Percentiles rank a stretch among this genome's conserved stretches.
These are phyloP conservation scores for Heteromormyrus szaboi DNA, from an alignment of 2,797 vertebrate genomes.

Conservation along the genomic window DNA sequence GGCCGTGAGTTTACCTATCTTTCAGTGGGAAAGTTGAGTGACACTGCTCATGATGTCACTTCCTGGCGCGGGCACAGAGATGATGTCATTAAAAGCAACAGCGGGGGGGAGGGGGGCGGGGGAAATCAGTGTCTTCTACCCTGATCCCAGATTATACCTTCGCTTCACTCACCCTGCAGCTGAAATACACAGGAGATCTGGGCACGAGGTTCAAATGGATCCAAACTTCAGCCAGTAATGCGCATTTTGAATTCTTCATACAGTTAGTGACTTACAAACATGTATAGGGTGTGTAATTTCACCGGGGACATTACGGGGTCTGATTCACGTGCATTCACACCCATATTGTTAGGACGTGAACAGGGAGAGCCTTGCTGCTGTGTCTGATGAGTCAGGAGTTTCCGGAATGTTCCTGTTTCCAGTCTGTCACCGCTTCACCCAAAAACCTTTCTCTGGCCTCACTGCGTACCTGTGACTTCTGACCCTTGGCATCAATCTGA, in stretches of 20 bases:
- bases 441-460: not conserved
- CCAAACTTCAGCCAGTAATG: not conserved
- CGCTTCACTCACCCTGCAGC: not conserved
- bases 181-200: not conserved
- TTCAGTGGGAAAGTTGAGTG: conserved; percentile 32
- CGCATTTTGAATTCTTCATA: not conserved
- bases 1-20: conserved; percentile 24
- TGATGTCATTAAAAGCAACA: not conserved
- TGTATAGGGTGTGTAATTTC: not conserved
- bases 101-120: not conserved
- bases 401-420: not conserved
- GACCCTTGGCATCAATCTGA: conserved; percentile 23
- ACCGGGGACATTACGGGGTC: not conserved
- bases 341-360: not conserved
- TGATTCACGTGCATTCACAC: not conserved
- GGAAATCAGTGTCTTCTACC: not conserved
- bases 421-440: not conserved
- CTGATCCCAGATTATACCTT: not conserved
- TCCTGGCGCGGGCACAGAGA: conserved; percentile 34
- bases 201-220: not conserved
- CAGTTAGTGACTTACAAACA: not conserved
- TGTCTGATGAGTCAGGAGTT: not conserved
- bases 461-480: conserved; percentile 3
- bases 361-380: not conserved
- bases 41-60: conserved; percentile 52